Evolutionary conservation across 2,113 vertebrate genomes (phyloP).

Genomic region (Danionella cerebrum): DNA sequence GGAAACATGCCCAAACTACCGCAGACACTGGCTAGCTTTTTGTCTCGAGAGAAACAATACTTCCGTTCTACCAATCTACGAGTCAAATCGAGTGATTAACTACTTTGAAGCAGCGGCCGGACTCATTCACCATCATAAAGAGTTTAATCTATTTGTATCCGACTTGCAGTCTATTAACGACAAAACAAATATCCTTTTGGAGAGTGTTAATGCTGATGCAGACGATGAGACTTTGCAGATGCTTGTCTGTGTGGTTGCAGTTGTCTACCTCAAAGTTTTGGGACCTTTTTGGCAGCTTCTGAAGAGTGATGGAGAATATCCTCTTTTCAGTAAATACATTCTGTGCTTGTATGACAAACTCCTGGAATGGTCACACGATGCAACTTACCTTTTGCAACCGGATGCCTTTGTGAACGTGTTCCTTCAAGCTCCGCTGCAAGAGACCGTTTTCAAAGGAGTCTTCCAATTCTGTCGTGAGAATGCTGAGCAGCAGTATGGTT

Average conservation of each 20-base stretch:
- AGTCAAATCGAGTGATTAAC: conserved; percentile 49
- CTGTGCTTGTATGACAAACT: conserved; percentile 61
- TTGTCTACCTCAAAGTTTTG: conserved; percentile 65
- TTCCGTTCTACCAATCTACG: conserved; percentile 45
- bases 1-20: conserved; percentile 41
- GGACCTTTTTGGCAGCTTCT: conserved; percentile 69
- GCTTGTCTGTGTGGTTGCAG: conserved; percentile 61
- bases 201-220: conserved; percentile 59
- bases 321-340: conserved; percentile 51
- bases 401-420: conserved; percentile 56
- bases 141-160: conserved; percentile 59
- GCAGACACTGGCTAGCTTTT: conserved; percentile 65
- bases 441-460: conserved; percentile 54
- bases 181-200: conserved; percentile 55
- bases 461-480: conserved; percentile 54
- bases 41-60: conserved; percentile 61
- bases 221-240: conserved; percentile 57
- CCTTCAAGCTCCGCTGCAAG: conserved; percentile 57
- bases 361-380: conserved; percentile 60
- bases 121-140: conserved; percentile 62
- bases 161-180: conserved; percentile 52
- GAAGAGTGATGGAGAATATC: conserved; percentile 59
- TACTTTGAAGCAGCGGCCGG: conserved; percentile 64
- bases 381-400: conserved; percentile 52
- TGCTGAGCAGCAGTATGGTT: conserved; percentile 54